A percentile compares a stretch with the other conserved stretches of the same genome.
Conservation (phyloP, 1,140 invertebrate genomes). For the Doryteuthis pealeii region DNA sequence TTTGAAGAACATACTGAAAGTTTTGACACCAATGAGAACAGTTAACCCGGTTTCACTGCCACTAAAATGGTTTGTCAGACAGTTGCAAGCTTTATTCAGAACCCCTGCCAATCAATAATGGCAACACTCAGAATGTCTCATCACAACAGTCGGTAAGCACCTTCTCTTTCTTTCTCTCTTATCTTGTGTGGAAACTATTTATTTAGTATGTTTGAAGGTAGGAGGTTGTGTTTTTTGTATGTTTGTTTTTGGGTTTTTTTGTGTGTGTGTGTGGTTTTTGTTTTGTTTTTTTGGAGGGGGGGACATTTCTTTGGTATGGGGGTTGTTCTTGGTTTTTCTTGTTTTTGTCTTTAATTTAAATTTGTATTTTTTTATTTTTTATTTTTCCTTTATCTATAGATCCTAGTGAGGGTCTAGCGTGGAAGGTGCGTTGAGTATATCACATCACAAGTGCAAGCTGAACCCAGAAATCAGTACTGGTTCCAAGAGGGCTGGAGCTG, state of each 20-base stretch:
- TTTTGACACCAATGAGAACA: background rate
- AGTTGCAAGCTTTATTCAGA: constrained; percentile 43
- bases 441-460: constrained; percentile 54
- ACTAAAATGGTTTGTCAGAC: constrained; percentile 29
- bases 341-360: no score
- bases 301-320: no score
- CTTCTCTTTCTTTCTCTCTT: no score
- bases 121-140: constrained; percentile 18
- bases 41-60: background rate
- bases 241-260: no score
- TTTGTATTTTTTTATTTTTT: background rate
- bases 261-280: no score
- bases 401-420: constrained; percentile 60
- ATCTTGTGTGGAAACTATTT: no score
- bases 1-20: constrained; percentile 69
- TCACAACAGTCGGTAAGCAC: no score
- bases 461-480: constrained; percentile 73
- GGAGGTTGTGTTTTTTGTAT: no score
- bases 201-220: no score
- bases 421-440: constrained; percentile 60
- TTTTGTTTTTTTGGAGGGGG: no score
- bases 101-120: constrained; percentile 49
- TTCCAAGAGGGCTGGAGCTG: constrained; percentile 55
- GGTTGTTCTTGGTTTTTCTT: no score
- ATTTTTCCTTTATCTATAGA: no score